Conservation (phyloP, 2,113 vertebrate genomes). For the Pseudolaguvia tuberculata region DNA sequence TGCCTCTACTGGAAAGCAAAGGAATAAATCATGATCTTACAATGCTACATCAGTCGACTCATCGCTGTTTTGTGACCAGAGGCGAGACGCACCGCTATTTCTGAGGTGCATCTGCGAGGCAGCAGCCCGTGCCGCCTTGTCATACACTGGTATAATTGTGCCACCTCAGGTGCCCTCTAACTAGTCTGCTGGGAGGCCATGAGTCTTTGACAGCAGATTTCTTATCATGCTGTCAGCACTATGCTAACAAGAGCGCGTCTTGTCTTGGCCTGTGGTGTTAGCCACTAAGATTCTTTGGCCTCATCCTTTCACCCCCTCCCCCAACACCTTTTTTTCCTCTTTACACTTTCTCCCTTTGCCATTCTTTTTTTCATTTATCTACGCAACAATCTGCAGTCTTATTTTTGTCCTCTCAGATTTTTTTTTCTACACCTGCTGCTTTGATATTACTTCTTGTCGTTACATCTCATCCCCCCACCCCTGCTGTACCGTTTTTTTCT, state of each 20-base stretch:
- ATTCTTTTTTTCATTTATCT: slow-evolving; percentile 21
- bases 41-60: slow-evolving; percentile 87
- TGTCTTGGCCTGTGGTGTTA: slow-evolving; percentile 70
- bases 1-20: slow-evolving; percentile 80
- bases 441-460: slow-evolving; percentile 22
- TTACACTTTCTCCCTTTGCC: slow-evolving; percentile 44
- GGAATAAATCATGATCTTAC: slow-evolving; percentile 95
- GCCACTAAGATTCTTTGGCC: slow-evolving; percentile 67
- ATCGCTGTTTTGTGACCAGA: slow-evolving; percentile 87
- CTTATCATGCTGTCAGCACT: slow-evolving; percentile 91
- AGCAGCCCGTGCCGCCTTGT: slow-evolving; percentile 88
- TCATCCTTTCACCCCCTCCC: slow-evolving; percentile 54
- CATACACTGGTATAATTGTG: slow-evolving; percentile 89
- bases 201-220: slow-evolving; percentile 85
- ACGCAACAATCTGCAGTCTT: slow-evolving; percentile 36
- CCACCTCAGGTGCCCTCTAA: slow-evolving; percentile 81
- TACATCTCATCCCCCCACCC: slow-evolving; percentile 27
- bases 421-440: slow-evolving; percentile 37
- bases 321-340: neutral
- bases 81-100: slow-evolving; percentile 78
- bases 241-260: slow-evolving; percentile 90
- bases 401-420: slow-evolving; percentile 26
- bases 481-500: slow-evolving; percentile 52
- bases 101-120: slow-evolving; percentile 80
- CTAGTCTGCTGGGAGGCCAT: slow-evolving; percentile 92